Conservation (phyloP, 2,888 invertebrate genomes). For the Troides aeacus region DNA sequence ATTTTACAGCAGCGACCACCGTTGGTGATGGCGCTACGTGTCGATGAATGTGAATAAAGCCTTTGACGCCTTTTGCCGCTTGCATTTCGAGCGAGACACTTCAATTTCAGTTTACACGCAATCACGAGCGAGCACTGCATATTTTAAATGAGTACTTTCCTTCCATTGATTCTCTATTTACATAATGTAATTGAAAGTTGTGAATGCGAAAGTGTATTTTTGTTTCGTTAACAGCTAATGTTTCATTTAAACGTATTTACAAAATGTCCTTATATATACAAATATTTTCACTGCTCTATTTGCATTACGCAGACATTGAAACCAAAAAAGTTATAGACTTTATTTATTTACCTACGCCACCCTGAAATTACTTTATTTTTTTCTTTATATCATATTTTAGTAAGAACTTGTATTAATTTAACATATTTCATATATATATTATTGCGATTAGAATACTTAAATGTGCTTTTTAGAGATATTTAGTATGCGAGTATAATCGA, state of each 20-base stretch:
- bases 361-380: no score
- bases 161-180: constrained; percentile 11
- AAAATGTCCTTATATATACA: neutral
- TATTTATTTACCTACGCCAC: no score
- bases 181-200: constrained; percentile 11
- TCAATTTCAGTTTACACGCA: constrained; percentile 65
- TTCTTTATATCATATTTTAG: no score
- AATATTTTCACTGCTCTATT: no score
- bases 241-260: neutral
- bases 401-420: no score
- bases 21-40: constrained; percentile 57
- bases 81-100: constrained; percentile 62
- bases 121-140: constrained; percentile 40
- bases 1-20: constrained; percentile 41
- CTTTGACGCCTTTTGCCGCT: constrained; percentile 71
- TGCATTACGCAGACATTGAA: no score
- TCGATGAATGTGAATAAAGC: constrained; percentile 68
- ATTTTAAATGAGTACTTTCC: constrained; percentile 30
- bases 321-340: no score
- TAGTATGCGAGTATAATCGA: no score
- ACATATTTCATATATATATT: no score
- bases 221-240: neutral
- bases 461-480: no score
- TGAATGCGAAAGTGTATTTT: neutral
- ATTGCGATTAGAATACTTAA: no score